Conservation (phyloP, 1,140 invertebrate species). For the Drosophila fuyamai region DNA sequence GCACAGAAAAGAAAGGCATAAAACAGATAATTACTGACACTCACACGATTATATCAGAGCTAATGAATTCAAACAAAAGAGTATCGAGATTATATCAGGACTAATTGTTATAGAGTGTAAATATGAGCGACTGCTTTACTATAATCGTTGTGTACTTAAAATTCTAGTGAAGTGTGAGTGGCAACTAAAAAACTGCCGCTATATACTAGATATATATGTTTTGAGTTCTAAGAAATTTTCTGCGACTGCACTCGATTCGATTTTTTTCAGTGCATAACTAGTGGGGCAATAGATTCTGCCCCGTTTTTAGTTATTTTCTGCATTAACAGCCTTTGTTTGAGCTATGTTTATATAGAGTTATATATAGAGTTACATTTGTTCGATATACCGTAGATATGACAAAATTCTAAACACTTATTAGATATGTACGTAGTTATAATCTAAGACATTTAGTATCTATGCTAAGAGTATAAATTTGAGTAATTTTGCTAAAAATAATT, state of each 20-base stretch:
- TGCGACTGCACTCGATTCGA: slow-evolving; percentile 13
- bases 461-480: slow-evolving; percentile 43
- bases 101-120: slow-evolving; percentile 53
- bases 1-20: slow-evolving; percentile 66
- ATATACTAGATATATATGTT: slow-evolving; percentile 50
- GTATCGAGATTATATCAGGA: slow-evolving; percentile 50
- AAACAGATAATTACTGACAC: slow-evolving; percentile 67
- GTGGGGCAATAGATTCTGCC: slow-evolving; percentile 1
- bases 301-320: slow-evolving; percentile 30
- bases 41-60: slow-evolving; percentile 51
- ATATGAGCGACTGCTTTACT: slow-evolving; percentile 58
- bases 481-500: slow-evolving; percentile 28
- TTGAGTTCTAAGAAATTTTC: slow-evolving; percentile 48
- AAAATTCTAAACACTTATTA: slow-evolving; percentile 79
- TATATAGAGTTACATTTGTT: slow-evolving; percentile 52
- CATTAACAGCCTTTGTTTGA: slow-evolving; percentile 72
- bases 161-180: slow-evolving; percentile 59
- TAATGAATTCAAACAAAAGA: slow-evolving; percentile 45
- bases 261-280: slow-evolving; percentile 23
- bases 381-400: slow-evolving; percentile 61
- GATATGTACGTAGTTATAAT: slow-evolving; percentile 40
- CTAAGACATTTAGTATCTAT: slow-evolving; percentile 74
- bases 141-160: slow-evolving; percentile 62
- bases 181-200: slow-evolving; percentile 61
- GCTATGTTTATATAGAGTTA: slow-evolving; percentile 66